Evolutionary conservation across 2,888 invertebrate species (phyloP), one percentile per base, ranked within the genome.

Genomic region (Formica aserva): DNA sequence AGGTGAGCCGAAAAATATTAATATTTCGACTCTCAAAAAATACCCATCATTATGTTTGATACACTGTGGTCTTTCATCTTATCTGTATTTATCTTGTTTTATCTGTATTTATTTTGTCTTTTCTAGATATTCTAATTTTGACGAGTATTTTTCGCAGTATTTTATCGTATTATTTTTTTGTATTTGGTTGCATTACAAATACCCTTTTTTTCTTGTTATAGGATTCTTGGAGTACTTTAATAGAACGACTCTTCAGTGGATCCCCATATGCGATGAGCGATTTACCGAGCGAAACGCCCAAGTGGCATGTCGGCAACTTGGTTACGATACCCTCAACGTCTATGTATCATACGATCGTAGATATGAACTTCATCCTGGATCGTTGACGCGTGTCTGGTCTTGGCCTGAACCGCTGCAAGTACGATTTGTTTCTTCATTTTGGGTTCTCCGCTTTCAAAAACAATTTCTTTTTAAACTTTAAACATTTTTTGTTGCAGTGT

Each of bases 201-300:
- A 13, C 41, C 2, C 1, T 41, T 41, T 38, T 15, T 45, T 15
- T 38, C 41, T 60, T 66, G 3, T 45, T 57, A 5, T 97, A 96
- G 99, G 99, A 6, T 99, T 99, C 92, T 94, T 99, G 84, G 99
- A 99, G 95, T 98, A 98, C 93, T 99, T 98, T 94, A 99, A 99
- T 93, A 96, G 96, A 89, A 99, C 99, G 1, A 99, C 99, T 0
- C 95, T 98, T 26, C 99, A 99, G 93, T 99, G 99, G 98, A 98
- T 99, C 52, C 98, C 99, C 0, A 97, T 99, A 95, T 99, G 99
- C 95, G 99, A 99, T 94, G 96, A 96, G 65, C 96, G 98, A 84
- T 99, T 99, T 94, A 99, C 99, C 0, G 98, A 99, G 94, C 96
- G 99, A 91, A 99, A 99, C 94, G 99, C 99, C 5, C 98, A 99